phyloP scores from a whole-genome alignment of 2,888 invertebrate species.

The Drosophila macrospina region DNA sequence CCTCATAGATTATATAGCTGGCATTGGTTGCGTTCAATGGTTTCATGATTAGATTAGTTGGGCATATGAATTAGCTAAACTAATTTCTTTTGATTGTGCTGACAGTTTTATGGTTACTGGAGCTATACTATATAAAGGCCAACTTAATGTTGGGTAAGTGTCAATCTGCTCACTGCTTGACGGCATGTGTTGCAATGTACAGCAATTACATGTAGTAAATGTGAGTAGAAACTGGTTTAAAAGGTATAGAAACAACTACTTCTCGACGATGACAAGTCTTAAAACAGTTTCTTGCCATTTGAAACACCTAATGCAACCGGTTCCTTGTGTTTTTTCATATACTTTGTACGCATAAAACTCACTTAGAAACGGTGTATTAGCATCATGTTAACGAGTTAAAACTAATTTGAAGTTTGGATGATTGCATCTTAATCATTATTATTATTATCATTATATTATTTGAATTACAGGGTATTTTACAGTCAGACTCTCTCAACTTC shows the following conservation, averaged over 20 bases:
- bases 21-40: constrained; percentile 13
- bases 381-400: not conserved
- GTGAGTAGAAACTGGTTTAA: constrained; percentile 39
- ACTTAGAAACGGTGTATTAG: not conserved
- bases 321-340: constrained; percentile 28
- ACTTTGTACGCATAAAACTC: not conserved
- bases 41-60: constrained; percentile 35
- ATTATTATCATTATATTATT: too few relatives aligned
- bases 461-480: not conserved
- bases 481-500: not conserved
- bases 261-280: constrained; percentile 14
- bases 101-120: constrained; percentile 13
- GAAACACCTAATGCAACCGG: constrained; percentile 50
- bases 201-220: constrained; percentile 20
- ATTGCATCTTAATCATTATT: not conserved
- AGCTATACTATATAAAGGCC: constrained; percentile 27
- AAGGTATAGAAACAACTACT: not conserved
- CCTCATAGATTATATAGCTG: constrained; percentile 1
- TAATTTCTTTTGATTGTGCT: constrained; percentile 11
- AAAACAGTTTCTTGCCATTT: constrained; percentile 31
- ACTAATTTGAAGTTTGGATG: not conserved
- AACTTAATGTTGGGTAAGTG: constrained; percentile 15
- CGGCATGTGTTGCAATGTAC: constrained; percentile 42
- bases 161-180: constrained; percentile 22
- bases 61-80: not conserved